Conservation (phyloP, 1,140 invertebrate genomes). For the Cotesia glomerata region DNA sequence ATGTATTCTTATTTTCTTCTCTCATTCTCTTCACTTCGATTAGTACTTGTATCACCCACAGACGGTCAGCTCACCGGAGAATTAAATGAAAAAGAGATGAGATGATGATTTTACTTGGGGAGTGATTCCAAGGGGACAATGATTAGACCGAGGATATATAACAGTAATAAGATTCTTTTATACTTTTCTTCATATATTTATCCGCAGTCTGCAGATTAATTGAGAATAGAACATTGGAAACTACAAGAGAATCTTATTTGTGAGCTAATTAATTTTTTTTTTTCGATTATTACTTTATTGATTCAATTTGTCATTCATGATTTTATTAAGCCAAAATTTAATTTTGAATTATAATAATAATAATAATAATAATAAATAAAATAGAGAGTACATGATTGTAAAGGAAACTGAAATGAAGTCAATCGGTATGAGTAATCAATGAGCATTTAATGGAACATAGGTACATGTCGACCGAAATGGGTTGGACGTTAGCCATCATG, state of each 20-base stretch:
- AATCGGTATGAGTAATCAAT: too few species aligned
- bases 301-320: too few species aligned
- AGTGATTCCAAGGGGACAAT: slow-evolving; percentile 9
- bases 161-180: neutral
- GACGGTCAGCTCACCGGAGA: neutral
- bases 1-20: neutral
- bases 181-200: neutral
- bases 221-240: neutral
- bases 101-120: slow-evolving; percentile 7
- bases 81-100: neutral
- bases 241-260: neutral
- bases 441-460: too few species aligned
- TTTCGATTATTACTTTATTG: too few species aligned
- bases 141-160: slow-evolving; percentile 7
- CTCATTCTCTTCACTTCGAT: too few species aligned
- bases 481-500: neutral
- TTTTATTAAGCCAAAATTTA: too few species aligned
- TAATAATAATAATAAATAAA: too few species aligned
- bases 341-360: too few species aligned
- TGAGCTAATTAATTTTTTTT: too few species aligned
- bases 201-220: neutral
- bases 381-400: too few species aligned
- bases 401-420: too few species aligned
- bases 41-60: neutral
- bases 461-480: neutral